phyloP scores from a whole-genome alignment of 2,888 invertebrate species.

The Rhagophthalmus giganteus region DNA sequence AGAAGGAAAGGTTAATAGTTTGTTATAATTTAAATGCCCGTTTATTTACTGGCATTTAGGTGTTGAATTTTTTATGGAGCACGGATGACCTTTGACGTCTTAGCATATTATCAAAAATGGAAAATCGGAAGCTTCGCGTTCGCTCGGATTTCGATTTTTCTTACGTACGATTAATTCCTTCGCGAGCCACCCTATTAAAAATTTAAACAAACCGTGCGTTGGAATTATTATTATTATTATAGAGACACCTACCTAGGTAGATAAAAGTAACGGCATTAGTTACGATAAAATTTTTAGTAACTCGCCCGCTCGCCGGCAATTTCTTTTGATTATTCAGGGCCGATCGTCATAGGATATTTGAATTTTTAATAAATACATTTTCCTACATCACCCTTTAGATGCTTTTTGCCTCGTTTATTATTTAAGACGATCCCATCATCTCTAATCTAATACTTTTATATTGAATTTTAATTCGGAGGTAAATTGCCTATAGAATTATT shows the following conservation, averaged over 20 bases:
- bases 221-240: too few relatives aligned
- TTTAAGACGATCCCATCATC: not conserved
- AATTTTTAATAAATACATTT: not conserved
- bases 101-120: too few relatives aligned
- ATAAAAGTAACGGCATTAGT: too few relatives aligned
- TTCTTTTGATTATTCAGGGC: not conserved
- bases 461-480: not conserved
- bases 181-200: too few relatives aligned
- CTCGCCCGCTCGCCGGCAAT: too few relatives aligned
- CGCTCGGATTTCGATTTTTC: too few relatives aligned
- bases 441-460: not conserved
- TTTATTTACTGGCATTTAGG: conserved; percentile 31
- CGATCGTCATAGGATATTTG: not conserved
- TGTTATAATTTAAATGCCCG: conserved; percentile 32
- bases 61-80: conserved; percentile 12
- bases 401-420: not conserved
- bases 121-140: too few relatives aligned
- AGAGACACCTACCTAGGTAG: too few relatives aligned
- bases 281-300: too few relatives aligned
- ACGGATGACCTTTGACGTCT: conserved; percentile 18
- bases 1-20: conserved; percentile 32
- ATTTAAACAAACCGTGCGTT: too few relatives aligned
- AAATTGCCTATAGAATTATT: too few relatives aligned
- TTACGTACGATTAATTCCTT: too few relatives aligned
- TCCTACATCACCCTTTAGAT: not conserved